Conservation (phyloP, 2,888 invertebrate genomes). For the Drosophila stalkeri region DNA sequence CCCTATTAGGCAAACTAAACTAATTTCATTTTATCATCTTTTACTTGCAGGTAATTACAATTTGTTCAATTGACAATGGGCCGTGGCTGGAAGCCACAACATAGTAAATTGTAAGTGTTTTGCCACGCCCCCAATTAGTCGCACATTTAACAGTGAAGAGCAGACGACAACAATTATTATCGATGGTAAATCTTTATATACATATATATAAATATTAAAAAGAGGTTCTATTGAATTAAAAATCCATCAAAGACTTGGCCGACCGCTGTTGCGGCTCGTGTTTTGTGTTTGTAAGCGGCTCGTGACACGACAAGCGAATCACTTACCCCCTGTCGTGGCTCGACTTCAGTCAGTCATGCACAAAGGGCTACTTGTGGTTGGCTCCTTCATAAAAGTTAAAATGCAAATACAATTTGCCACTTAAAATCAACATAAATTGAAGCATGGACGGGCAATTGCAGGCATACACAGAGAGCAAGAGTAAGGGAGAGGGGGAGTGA, state of each 20-base stretch:
- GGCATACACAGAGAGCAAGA: neutral
- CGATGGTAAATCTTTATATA: constrained; percentile 20
- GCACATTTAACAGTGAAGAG: constrained; percentile 20
- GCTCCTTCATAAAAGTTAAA: constrained; percentile 61
- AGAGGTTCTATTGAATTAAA: constrained; percentile 34
- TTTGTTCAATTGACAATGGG: constrained; percentile 6
- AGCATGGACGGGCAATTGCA: constrained; percentile 30
- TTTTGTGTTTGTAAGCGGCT: constrained; percentile 12
- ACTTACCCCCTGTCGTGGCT: neutral
- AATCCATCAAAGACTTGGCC: constrained; percentile 37
- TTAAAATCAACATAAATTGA: constrained; percentile 74
- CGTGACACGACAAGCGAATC: constrained; percentile 34
- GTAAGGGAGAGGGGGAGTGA: neutral
- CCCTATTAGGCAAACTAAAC: neutral
- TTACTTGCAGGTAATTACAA: constrained; percentile 68
- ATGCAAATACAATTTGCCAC: constrained; percentile 81
- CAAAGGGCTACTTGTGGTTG: constrained; percentile 71
- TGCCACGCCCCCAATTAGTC: constrained; percentile 40
- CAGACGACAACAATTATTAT: constrained; percentile 33
- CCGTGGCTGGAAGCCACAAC: constrained; percentile 29
- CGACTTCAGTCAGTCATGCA: constrained; percentile 3
- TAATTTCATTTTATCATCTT: constrained; percentile 37
- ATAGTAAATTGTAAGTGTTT: constrained; percentile 18
- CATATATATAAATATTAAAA: neutral
- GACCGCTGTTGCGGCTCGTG: constrained; percentile 40